Base-by-base conservation (phyloP, 2,888 invertebrate species). In the Hydroisotoma schaefferi region DNA sequence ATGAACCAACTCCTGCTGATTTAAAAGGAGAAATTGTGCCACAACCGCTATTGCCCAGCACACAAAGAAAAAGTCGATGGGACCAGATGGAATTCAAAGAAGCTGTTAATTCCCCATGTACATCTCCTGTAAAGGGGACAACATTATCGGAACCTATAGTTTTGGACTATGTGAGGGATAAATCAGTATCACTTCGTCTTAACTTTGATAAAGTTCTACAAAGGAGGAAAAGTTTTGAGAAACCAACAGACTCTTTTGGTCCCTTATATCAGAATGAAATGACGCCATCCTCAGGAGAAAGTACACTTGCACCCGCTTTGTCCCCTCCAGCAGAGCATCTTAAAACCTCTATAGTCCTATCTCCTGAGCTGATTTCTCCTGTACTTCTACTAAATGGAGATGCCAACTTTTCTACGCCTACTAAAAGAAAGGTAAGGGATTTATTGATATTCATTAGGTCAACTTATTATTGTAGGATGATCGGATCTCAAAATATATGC, bases 121-220 rank as follows among this genome's bases (percentile, higher is more conserved):
- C 23, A 15, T 47, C 54, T 28, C 64, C 65, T 2, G 65, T 67
- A 25, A 67, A 65, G 47, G 51, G 59, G 20, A 55, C 61, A 8
- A n/a, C 57, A 22, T 26, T 22, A 23, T 8, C 54, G 1, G 65
- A 63, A 44, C 67, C 65, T 4, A 64, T 69, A 12, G 63, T 70
- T 8, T 48, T 67, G 8, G 70, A 71, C 28, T 69, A 68, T 51
- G 61, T 68, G 8, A n/a, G 48, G 28, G 46, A 37, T 22, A 29
- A 46, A 18, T n/a, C 8, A 18, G 4, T 40, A 10, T 23, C 23
- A 18, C 46, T 46, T 15, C 20, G 15, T 6, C 25, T 46, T 22
- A 46, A 46, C 20, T 25, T 46, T 46, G 40, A 20, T 10, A 40
- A 40, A 40, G 40, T 18, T 33, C 8, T 33, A 40, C n/a, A 40